Evolutionary conservation across 2,113 vertebrate species (phyloP).

Genomic region (Urocolius indicus): DNA sequence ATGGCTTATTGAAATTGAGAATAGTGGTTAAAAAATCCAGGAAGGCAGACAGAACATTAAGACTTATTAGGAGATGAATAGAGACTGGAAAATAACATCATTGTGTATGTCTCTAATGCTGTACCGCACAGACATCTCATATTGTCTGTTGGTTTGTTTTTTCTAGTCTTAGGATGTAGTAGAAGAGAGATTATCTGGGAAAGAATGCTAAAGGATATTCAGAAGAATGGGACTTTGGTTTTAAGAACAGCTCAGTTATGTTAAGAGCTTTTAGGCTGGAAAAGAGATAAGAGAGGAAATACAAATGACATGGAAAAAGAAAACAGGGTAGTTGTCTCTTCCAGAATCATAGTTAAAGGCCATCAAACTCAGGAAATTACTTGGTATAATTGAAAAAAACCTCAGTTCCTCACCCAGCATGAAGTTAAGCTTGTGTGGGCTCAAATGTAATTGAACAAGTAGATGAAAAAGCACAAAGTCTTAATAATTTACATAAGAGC

Average conservation of each 20-base stretch:
- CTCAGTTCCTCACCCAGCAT: background rate
- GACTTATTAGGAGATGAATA: background rate
- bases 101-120: background rate
- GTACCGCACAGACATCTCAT: fast-evolving
- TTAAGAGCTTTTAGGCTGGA: background rate
- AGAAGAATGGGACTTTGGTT: background rate
- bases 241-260: background rate
- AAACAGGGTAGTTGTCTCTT: background rate
- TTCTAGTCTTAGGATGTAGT: fast-evolving
- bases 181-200: background rate
- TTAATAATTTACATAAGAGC: too few species aligned
- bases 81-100: background rate
- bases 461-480: too few species aligned
- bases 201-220: background rate
- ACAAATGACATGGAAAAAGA: background rate
- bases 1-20: background rate
- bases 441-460: background rate
- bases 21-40: background rate
- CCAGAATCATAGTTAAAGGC: background rate
- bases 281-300: background rate
- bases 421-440: background rate
- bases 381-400: background rate
- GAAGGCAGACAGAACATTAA: background rate
- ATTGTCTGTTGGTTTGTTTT: background rate
- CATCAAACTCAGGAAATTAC: background rate